Conservation (phyloP, 2,113 vertebrate species). For the Melanerpes formicivorus region DNA sequence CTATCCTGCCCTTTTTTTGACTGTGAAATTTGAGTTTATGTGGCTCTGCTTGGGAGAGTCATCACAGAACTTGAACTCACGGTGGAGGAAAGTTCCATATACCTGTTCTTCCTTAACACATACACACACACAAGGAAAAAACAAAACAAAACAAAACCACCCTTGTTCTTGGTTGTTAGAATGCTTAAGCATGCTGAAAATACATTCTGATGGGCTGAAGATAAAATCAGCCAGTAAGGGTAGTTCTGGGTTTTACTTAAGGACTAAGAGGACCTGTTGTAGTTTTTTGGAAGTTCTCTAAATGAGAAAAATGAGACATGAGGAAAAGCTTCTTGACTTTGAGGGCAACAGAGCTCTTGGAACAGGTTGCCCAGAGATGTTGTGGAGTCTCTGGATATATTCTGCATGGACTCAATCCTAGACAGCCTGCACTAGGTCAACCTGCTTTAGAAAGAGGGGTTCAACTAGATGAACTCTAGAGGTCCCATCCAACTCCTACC, state of each 20-base stretch:
- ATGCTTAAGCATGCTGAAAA: not conserved
- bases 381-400: no score
- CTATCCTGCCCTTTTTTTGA: not conserved
- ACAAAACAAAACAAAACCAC: not conserved
- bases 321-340: no score
- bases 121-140: no score
- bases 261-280: not conserved
- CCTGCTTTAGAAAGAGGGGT: no score
- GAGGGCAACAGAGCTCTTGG: no score
- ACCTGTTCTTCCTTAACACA: not conserved
- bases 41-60: not conserved
- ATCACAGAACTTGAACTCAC: not conserved
- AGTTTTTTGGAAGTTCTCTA: not conserved
- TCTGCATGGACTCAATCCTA: no score
- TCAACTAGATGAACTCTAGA: no score
- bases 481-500: no score
- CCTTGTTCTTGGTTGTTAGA: not conserved
- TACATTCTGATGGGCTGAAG: not conserved
- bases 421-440: no score
- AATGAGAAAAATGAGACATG: not conserved
- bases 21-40: constrained; percentile 13
- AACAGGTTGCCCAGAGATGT: no score
- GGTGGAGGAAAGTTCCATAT: not conserved
- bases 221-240: not conserved
- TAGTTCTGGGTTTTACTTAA: not conserved